Evolutionary conservation across 2,888 invertebrate genomes (phyloP), one percentile per base, ranked within the genome.

Genomic region (Oxycera nigricornis): DNA sequence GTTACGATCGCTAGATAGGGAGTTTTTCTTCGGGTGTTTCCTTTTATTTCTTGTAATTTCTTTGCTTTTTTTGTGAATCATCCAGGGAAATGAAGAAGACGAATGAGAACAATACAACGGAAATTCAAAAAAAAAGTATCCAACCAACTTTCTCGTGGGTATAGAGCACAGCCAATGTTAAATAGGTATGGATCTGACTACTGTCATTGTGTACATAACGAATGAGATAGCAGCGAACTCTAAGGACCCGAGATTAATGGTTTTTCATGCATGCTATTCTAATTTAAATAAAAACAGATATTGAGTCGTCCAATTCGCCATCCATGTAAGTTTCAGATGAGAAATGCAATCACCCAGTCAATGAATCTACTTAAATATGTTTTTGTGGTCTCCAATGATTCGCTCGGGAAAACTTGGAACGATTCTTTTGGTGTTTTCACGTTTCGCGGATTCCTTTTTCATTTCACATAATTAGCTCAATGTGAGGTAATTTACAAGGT

Each of bases 31-130:
- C 14, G 26, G 22, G 35, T 31, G 22, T 62, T 24, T 26, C 24
- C n/a, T 20, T 41, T 41, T 65, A 22, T 65, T 65, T 41, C 65
- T 41, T 65, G 30, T 65, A 41, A 41, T 65, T 65, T 39, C 14
- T 39, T 9, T 24, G 22, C 11, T 65, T 41, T 65, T 20, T 39
- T 22, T 65, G 7, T 11, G 20, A n/a, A 41, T 9, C 14, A 65
- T 22, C 24, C 65, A 7, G 65, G 65, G 65, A 65, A 65, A 65
- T 65, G 41, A 65, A 41, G 24, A 65, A 41, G 20, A 24, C 65
- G 41, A 41, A 65, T 39, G 41, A 65, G 65, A 6, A 41, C 65
- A 65, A 65, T 65, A 65, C 28, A 35, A 22, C 7, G 41, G 26
- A 65, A 41, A 65, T 65, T 65, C 41, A 41, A 62, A 35, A 62